Evolutionary conservation across 2,888 invertebrate species (phyloP), one percentile per base, ranked within the genome.

Genomic region (Scaptomyza tumidula): DNA sequence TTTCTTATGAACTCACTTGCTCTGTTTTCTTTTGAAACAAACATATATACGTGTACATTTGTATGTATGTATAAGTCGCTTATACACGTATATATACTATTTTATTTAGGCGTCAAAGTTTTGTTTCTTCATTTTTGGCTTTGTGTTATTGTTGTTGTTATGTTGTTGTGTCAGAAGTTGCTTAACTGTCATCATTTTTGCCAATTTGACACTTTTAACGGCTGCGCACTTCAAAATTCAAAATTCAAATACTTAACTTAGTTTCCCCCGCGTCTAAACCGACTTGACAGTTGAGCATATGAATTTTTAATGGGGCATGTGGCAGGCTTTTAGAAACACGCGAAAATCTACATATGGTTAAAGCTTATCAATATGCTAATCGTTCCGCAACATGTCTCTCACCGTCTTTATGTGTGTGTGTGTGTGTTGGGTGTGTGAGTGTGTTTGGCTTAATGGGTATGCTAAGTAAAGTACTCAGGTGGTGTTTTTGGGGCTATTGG

Each of bases 201-300:
- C 79, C 87, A 84, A 84, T 84, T 84, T 84, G 83, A 84, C 83
- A 85, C 86, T 87, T 83, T 87, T 87, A 81, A 78, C 82, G 73
- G 73, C 78, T 80, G 71, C 75, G 81, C 85, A 80, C 78, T 82
- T 86, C 63, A 86, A 86, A 80, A 78, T 75, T 84, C 59, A 86
- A 86, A 80, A 78, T 75, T 78, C 83, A 78, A 87, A 87, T 85
- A 74, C 65, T 69, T 39, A 24, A 19, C n/a, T 13, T 6, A 10
- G n/a, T 24, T 24, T 24, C n/a, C 37, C 14, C 14, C 14, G 6
- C 10, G 6, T 33, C 33, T 10, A 9, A 33, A 33, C 10, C 14
- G 70, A 41, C 75, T 68, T 77, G 86, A 77, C 85, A 87, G 86
- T 71, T 59, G 76, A 72, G 76, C 76, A 74, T 81, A 87, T 84